phyloP scores from a whole-genome alignment of 1,140 invertebrate species.

The Wasmannia auropunctata region DNA sequence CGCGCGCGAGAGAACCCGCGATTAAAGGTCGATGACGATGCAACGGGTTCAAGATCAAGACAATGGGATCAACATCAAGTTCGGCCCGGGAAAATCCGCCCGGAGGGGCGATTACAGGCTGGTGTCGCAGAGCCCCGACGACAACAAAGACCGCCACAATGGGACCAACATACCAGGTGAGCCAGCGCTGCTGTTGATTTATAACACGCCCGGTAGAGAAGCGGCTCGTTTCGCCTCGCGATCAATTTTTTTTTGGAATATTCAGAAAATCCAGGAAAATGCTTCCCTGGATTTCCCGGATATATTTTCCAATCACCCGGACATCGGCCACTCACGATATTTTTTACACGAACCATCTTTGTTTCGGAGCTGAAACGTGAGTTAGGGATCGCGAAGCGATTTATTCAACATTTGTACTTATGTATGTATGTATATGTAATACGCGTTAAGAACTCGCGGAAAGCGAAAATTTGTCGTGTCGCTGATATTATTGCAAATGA shows the following conservation, averaged over 20 bases:
- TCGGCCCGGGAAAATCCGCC: conserved; percentile 70
- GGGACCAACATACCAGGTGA: conserved; percentile 74
- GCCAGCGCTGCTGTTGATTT: background rate
- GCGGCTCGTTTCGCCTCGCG: background rate
- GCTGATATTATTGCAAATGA: background rate
- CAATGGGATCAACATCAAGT: conserved; percentile 83
- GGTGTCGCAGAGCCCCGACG: conserved; percentile 66
- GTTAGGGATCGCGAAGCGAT: background rate
- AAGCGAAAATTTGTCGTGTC: background rate
- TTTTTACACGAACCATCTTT: too few species aligned
- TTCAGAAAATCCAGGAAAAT: too few species aligned
- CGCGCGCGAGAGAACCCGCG: conserved; percentile 31
- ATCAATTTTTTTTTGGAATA: too few species aligned
- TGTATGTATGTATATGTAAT: background rate
- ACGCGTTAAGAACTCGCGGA: background rate
- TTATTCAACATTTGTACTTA: background rate
- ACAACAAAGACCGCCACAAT: conserved; percentile 61
- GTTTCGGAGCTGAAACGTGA: too few species aligned
- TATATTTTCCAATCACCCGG: too few species aligned
- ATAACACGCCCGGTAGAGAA: background rate
- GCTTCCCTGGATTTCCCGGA: too few species aligned
- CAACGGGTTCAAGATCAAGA: conserved; percentile 81
- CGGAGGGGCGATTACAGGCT: conserved; percentile 74
- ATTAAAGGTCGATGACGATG: conserved; percentile 73
- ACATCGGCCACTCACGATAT: background rate